These are phyloP conservation scores for Megaleporinus macrocephalus DNA, from an alignment of 2,113 vertebrate species.

Conservation along the genomic window DNA sequence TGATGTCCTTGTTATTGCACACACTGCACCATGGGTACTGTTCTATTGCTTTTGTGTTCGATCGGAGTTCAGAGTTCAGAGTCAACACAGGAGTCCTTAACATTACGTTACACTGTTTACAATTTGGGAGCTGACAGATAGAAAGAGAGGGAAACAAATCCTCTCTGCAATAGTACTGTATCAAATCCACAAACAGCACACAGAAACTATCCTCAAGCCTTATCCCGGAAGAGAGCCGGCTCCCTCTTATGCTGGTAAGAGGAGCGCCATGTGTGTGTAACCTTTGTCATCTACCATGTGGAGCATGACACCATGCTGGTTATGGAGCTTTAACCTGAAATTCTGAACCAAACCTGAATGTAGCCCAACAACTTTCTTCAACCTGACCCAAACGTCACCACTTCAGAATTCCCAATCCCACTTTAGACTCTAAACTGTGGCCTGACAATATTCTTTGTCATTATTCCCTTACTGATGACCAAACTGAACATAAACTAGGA, in stretches of 20 bases:
- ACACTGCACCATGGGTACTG: conserved; percentile 57
- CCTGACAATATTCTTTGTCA: too few relatives aligned
- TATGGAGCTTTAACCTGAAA: neutral
- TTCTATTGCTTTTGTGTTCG: conserved; percentile 59
- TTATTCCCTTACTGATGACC: too few relatives aligned
- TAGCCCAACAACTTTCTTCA: neutral
- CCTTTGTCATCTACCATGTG: conserved; percentile 3
- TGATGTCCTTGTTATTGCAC: conserved; percentile 60
- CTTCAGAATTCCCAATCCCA: too few relatives aligned
- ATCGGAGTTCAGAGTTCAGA: conserved; percentile 45
- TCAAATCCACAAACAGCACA: conserved; percentile 24
- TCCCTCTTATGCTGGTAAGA: neutral
- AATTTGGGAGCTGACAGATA: conserved; percentile 34
- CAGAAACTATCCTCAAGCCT: neutral
- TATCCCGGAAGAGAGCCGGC: neutral
- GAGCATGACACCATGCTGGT: neutral
- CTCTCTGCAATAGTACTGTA: neutral
- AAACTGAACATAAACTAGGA: neutral
- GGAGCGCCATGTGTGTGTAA: neutral
- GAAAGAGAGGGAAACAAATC: conserved; percentile 19
- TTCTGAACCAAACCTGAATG: neutral
- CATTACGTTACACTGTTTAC: conserved; percentile 17
- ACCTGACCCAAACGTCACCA: too few relatives aligned
- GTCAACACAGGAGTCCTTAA: conserved; percentile 31
- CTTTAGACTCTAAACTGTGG: too few relatives aligned